Percentiles rank a stretch among this genome's conserved stretches.
phyloP scores from a whole-genome alignment of 2,888 invertebrate species.

The Polyommatus iphigenia region DNA sequence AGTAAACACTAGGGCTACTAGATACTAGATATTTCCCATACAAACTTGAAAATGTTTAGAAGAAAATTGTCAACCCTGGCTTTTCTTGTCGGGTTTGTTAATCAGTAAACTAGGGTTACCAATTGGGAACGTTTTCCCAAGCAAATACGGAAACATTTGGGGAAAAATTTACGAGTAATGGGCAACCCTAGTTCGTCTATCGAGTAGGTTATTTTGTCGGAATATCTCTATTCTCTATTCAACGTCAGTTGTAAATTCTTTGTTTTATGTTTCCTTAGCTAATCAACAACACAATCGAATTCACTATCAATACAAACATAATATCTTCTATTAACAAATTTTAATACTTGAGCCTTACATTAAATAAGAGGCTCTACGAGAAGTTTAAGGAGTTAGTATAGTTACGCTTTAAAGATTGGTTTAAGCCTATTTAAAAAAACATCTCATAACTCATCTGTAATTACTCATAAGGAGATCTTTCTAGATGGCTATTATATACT shows the following conservation, averaged over 20 bases:
- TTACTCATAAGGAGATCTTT: no score
- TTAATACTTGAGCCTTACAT: no score
- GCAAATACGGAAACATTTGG: neutral
- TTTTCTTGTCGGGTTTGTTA: neutral
- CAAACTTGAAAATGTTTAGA: neutral
- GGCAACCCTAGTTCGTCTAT: neutral
- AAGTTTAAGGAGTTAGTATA: no score
- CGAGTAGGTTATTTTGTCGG: neutral
- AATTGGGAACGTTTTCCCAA: neutral
- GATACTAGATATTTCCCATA: neutral
- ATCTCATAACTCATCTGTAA: no score
- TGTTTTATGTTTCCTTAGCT: neutral
- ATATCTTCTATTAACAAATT: neutral
- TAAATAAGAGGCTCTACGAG: no score
- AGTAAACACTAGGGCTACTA: neutral
- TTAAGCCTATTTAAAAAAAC: neutral
- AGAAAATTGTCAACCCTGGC: neutral
- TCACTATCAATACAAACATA: neutral
- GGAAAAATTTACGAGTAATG: neutral
- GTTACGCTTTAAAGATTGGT: neutral
- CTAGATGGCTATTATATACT: no score
- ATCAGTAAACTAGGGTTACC: neutral
- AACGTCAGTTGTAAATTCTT: neutral
- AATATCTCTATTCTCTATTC: neutral
- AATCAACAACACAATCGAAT: conserved; percentile 1